A percentile compares a stretch with the other conserved stretches of the same genome.
Evolutionary conservation across 2,113 vertebrate species (phyloP).

Genomic region (Hirundichthys speculiger): DNA sequence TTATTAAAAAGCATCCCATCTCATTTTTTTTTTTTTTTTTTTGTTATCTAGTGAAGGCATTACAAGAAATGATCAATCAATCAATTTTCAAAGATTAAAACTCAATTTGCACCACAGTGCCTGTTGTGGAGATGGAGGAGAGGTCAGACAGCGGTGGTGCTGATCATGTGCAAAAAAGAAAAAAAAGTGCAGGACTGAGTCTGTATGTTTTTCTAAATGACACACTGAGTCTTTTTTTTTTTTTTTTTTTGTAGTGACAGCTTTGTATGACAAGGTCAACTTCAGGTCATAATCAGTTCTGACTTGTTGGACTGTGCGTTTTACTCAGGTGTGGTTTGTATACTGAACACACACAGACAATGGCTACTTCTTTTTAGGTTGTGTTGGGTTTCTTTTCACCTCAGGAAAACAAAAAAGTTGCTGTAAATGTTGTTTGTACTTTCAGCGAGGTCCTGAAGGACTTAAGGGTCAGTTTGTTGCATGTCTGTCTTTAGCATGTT

Average conservation of each 20-base stretch:
- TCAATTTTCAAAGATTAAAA: not conserved
- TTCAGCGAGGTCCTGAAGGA: not conserved
- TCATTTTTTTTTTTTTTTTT: too few species aligned
- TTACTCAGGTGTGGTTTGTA: conserved; percentile 50
- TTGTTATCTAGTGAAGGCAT: not conserved
- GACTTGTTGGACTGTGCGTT: conserved; percentile 20
- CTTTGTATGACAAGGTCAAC: conserved; percentile 30
- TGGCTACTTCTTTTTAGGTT: conserved; percentile 13
- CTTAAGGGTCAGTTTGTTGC: not conserved
- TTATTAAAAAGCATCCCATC: too few species aligned
- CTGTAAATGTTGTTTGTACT: conserved; percentile 1
- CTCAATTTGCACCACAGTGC: conserved; percentile 10
- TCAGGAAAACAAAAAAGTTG: conserved; percentile 44
- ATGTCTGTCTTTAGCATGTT: not conserved
- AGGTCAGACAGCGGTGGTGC: not conserved
- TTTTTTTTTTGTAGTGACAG: conserved; percentile 16
- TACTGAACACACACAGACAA: conserved; percentile 34
- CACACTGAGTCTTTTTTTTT: not conserved
- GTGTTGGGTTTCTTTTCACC: conserved; percentile 34
- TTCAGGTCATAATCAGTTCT: conserved; percentile 24
- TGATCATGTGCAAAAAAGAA: not conserved
- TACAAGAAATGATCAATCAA: not conserved
- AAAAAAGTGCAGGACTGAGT: not conserved
- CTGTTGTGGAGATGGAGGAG: conserved; percentile 5
- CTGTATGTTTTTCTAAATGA: not conserved